Conservation (phyloP, 1,140 invertebrate genomes). For the Aphelenchoides besseyi region DNA sequence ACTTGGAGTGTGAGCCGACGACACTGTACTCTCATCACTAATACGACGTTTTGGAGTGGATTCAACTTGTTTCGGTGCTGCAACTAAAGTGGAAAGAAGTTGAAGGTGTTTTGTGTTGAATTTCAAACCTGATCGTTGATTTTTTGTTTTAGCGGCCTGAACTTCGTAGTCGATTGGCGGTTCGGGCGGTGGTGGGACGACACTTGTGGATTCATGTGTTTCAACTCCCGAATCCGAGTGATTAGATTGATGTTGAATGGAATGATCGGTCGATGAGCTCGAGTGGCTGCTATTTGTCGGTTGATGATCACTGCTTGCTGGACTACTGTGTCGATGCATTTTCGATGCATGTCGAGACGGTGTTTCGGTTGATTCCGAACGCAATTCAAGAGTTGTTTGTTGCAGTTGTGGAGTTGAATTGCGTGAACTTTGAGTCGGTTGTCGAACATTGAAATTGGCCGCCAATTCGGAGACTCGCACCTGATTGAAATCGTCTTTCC, state of each 20-base stretch:
- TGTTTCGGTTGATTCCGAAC: not conserved
- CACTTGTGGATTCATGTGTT: not conserved
- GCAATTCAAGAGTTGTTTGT: constrained; percentile 21
- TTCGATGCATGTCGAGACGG: not conserved
- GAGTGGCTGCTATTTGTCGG: not conserved
- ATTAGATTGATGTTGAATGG: not conserved
- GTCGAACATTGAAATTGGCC: constrained; percentile 27
- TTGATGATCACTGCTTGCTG: not conserved
- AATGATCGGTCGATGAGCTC: not conserved
- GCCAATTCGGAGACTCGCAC: constrained; percentile 4
- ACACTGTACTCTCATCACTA: not conserved
- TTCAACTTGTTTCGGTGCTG: constrained; percentile 5
- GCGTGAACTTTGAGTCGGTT: constrained; percentile 9
- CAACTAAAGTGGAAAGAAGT: no score
- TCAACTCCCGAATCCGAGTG: constrained; percentile 7
- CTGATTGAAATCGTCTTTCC: constrained; percentile 2
- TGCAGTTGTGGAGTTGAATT: constrained; percentile 17
- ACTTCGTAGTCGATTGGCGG: constrained; percentile 60
- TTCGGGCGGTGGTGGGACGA: constrained; percentile 51
- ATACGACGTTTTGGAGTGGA: not conserved
- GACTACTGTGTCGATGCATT: not conserved
- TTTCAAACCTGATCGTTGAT: no score
- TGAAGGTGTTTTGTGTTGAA: no score
- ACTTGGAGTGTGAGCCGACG: not conserved
- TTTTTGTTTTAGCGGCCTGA: constrained; percentile 21